Conservation (phyloP, 2,888 invertebrate genomes). For the Myopa tessellatipennis region DNA sequence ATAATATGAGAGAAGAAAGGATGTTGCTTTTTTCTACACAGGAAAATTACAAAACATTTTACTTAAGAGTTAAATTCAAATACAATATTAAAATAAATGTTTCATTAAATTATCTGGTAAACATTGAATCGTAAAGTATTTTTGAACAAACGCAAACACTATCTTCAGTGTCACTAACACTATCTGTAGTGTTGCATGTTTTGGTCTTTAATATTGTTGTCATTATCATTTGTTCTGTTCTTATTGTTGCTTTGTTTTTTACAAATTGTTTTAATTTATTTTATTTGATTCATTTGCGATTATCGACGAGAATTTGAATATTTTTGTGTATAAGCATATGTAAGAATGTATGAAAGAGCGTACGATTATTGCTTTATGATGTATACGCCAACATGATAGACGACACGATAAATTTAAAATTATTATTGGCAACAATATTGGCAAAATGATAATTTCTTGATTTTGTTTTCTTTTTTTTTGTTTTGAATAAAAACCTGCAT, state of each 20-base stretch:
- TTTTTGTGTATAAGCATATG: not conserved
- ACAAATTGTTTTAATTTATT: slow-evolving; percentile 20
- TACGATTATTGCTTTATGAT: too few species aligned
- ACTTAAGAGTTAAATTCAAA: not conserved
- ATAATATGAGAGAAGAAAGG: slow-evolving; percentile 40
- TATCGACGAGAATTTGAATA: not conserved
- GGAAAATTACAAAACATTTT: slow-evolving; percentile 51
- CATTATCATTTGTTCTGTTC: too few species aligned
- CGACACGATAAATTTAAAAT: slow-evolving; percentile 40
- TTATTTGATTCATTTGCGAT: slow-evolving; percentile 27
- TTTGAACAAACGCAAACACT: too few species aligned
- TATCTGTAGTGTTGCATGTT: too few species aligned
- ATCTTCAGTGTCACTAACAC: too few species aligned
- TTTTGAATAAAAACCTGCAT: slow-evolving; percentile 39
- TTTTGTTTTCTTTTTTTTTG: slow-evolving; percentile 20
- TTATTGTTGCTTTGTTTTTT: not conserved
- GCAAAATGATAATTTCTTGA: slow-evolving; percentile 47
- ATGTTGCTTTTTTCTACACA: slow-evolving; percentile 5
- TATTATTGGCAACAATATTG: slow-evolving; percentile 60
- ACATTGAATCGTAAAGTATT: too few species aligned
- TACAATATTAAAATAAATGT: not conserved
- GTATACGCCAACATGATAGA: slow-evolving; percentile 6
- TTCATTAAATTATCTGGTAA: not conserved
- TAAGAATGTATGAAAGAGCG: not conserved
- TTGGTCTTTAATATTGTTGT: too few species aligned